Evolutionary conservation across 92 coral and sea anemone genomes (phyloP), one percentile per base, ranked within the genome.

Genomic region (Paragorgia papillata): DNA sequence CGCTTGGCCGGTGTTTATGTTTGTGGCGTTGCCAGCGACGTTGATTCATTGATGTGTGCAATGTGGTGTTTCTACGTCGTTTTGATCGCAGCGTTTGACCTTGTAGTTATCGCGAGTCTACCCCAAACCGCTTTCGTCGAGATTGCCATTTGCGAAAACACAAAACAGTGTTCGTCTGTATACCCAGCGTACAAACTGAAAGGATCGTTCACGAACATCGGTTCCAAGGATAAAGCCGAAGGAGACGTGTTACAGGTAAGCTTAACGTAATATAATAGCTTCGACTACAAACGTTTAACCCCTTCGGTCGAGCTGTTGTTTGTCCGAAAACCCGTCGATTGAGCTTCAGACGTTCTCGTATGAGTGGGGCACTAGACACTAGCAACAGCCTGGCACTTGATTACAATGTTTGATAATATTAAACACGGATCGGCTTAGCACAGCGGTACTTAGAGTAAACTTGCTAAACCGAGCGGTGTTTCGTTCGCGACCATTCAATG

Each of bases 231-330:
- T 19, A 28, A 57, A 1, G 78, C 78, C 2, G 35, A 71, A 26
- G 78, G 78, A 49, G 78, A 71, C 18, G 64, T 71, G 17, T 20
- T 71, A 31, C 78, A 71, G 78, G 78, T 71, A 71, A 0, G 24
- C 2, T 7, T 46, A 6, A 7, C 53, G 53, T 46, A 46, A 46
- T 15, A 46, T 7, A 46, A 2, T 2, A 15, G 53, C 14, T 46
- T 7, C 53, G n/a, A n/a, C n/a, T n/a, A n/a, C n/a, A 46, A 46
- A 7, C 53, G 53, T 6, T 46, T 46, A 46, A 46, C 53, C 53
- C n/a, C n/a, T 46, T 46, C n/a, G 2, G 2, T 15, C 15, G 14
- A 46, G 15, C n/a, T 7, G 12, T 46, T 46, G 14, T n/a, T 46
- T 46, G 53, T 6, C 2, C 15, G 53, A 6, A 6, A 9, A 2